These are phyloP conservation scores for Cyaniris semiargus DNA, from an alignment of 2,888 invertebrate species.

Conservation along the genomic window DNA sequence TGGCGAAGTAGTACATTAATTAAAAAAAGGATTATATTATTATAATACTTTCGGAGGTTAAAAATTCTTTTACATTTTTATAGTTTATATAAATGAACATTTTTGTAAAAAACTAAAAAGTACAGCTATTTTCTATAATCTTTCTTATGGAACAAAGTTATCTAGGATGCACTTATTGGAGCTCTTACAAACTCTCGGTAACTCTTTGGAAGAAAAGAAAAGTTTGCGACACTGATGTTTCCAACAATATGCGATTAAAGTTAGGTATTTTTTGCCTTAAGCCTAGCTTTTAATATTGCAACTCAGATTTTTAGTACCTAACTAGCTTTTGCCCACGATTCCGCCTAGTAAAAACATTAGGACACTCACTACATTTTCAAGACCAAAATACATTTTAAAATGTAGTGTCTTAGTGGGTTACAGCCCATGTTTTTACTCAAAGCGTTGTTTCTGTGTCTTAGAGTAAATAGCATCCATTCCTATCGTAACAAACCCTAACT, in stretches of 20 bases:
- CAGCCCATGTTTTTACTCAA: too few relatives aligned
- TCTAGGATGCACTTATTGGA: conserved; percentile 26
- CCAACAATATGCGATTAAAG: conserved; percentile 29
- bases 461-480: neutral
- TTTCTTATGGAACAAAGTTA: conserved; percentile 29
- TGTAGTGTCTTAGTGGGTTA: too few relatives aligned
- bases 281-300: conserved; percentile 5
- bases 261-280: conserved; percentile 18
- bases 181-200: conserved; percentile 22
- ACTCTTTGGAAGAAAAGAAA: conserved; percentile 29
- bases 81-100: neutral
- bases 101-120: neutral
- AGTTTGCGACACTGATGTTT: conserved; percentile 30
- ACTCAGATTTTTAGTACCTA: neutral
- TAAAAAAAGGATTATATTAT: too few relatives aligned
- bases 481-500: too few relatives aligned
- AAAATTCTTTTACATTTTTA: too few relatives aligned
- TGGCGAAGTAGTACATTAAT: too few relatives aligned
- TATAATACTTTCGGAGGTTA: too few relatives aligned
- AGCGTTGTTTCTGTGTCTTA: neutral
- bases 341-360: neutral
- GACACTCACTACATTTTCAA: too few relatives aligned
- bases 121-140: conserved; percentile 18
- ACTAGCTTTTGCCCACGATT: neutral
- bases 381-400: too few relatives aligned